Percentiles rank a stretch among this genome's conserved stretches.
Conservation (phyloP, 2,797 vertebrate species). For the Kryptopterus vitreolus region DNA sequence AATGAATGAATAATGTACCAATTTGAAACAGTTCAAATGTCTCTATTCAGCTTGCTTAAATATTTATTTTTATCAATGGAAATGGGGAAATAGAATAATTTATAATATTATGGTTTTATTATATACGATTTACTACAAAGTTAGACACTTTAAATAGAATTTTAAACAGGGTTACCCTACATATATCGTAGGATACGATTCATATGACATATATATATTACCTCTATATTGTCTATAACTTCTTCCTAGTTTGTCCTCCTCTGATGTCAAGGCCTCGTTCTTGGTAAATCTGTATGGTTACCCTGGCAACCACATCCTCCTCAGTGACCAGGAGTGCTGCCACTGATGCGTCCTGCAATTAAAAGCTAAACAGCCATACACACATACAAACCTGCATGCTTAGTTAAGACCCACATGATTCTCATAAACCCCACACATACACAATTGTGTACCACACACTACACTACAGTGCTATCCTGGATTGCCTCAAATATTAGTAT, state of each 20-base stretch:
- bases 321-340: slow-evolving; percentile 39
- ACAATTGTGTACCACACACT: not conserved
- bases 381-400: slow-evolving; percentile 36
- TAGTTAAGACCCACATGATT: slow-evolving; percentile 31
- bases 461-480: not conserved
- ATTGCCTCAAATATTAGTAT: not conserved
- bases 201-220: slow-evolving; percentile 26
- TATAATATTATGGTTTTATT: too few relatives aligned
- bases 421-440: not conserved
- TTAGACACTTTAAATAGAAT: not conserved
- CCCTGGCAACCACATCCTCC: slow-evolving; percentile 49
- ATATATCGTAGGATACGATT: not conserved
- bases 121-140: not conserved
- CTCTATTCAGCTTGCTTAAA: not conserved
- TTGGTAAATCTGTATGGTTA: slow-evolving; percentile 44
- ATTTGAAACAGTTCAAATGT: too few relatives aligned
- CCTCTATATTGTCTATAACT: too few relatives aligned
- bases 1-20: too few relatives aligned
- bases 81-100: too few relatives aligned
- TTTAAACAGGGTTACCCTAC: not conserved
- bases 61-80: too few relatives aligned
- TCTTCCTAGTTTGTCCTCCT: not conserved
- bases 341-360: slow-evolving; percentile 50
- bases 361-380: slow-evolving; percentile 46
- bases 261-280: slow-evolving; percentile 36